phyloP scores from a whole-genome alignment of 2,888 invertebrate genomes.

The Therioaphis trifolii region DNA sequence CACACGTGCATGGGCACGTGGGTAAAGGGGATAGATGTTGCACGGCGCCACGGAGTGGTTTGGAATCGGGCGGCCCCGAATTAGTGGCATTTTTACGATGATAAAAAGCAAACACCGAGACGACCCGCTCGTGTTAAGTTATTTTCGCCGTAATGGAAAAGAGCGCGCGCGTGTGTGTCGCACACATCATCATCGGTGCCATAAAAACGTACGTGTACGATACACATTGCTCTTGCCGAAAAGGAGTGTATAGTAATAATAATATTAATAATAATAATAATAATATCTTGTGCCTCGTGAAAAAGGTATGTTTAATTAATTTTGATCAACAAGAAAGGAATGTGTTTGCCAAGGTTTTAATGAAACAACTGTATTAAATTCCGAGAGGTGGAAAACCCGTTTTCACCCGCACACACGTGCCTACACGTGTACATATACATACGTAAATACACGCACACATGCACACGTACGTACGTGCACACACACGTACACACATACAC shows the following conservation, averaged over 20 bases:
- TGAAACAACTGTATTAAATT: constrained; percentile 63
- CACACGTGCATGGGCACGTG: background rate
- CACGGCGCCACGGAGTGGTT: constrained; percentile 42
- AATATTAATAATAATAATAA: constrained; percentile 55
- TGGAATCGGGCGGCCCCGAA: constrained; percentile 4
- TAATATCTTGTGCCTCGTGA: constrained; percentile 59
- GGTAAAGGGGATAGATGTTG: constrained; percentile 7
- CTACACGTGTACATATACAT: background rate
- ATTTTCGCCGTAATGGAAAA: constrained; percentile 43
- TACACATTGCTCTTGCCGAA: background rate
- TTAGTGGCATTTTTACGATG: constrained; percentile 61
- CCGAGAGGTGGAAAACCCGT: constrained; percentile 60
- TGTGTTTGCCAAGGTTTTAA: constrained; percentile 63
- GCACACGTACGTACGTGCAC: background rate
- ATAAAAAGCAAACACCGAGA: constrained; percentile 58
- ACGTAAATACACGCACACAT: too few relatives aligned
- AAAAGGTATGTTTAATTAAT: constrained; percentile 63
- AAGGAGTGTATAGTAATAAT: constrained; percentile 17
- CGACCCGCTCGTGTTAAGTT: constrained; percentile 21
- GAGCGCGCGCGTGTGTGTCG: background rate
- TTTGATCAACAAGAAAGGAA: constrained; percentile 62
- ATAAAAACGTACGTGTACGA: constrained; percentile 45
- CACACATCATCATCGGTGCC: constrained; percentile 12
- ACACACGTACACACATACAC: background rate
- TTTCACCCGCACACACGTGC: constrained; percentile 32